Conservation (phyloP, 2,797 vertebrate genomes). For the Toxotes lorentzi region DNA sequence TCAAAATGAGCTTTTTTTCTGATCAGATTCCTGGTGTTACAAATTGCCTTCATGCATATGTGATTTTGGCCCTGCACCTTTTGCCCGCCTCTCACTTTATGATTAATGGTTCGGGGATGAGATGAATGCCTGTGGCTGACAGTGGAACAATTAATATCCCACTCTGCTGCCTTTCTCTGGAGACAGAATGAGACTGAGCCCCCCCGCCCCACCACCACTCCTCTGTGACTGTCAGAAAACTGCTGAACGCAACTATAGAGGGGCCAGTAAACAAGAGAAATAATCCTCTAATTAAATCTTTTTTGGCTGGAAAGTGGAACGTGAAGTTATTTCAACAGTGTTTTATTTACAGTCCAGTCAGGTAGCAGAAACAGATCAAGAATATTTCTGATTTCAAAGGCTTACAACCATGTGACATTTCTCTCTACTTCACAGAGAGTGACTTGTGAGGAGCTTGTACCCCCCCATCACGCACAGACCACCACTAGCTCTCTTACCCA, state of each 20-base stretch:
- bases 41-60: slow-evolving; percentile 62
- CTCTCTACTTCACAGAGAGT: slow-evolving; percentile 32
- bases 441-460: slow-evolving; percentile 34
- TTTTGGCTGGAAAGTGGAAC: slow-evolving; percentile 38
- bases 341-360: slow-evolving; percentile 62
- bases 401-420: slow-evolving; percentile 45
- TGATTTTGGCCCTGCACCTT: slow-evolving; percentile 44
- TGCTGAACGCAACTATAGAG: slow-evolving; percentile 28
- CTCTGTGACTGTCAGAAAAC: slow-evolving; percentile 46
- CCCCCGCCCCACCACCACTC: neutral
- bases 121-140: slow-evolving; percentile 54
- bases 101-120: slow-evolving; percentile 65
- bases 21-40: slow-evolving; percentile 34
- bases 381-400: slow-evolving; percentile 62
- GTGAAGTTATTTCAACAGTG: slow-evolving; percentile 32
- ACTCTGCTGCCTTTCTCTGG: slow-evolving; percentile 41
- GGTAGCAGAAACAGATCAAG: slow-evolving; percentile 55
- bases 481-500: slow-evolving; percentile 22
- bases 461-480: neutral
- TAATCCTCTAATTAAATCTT: slow-evolving; percentile 62
- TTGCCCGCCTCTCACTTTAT: slow-evolving; percentile 45
- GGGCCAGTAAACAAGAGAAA: slow-evolving; percentile 54
- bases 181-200: slow-evolving; percentile 48
- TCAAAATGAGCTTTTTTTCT: slow-evolving; percentile 25
- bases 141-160: slow-evolving; percentile 66